Percentiles rank a stretch among this genome's conserved stretches.
These are phyloP conservation scores for Nomada flava DNA, from an alignment of 2,888 invertebrate genomes.

Conservation along the genomic window DNA sequence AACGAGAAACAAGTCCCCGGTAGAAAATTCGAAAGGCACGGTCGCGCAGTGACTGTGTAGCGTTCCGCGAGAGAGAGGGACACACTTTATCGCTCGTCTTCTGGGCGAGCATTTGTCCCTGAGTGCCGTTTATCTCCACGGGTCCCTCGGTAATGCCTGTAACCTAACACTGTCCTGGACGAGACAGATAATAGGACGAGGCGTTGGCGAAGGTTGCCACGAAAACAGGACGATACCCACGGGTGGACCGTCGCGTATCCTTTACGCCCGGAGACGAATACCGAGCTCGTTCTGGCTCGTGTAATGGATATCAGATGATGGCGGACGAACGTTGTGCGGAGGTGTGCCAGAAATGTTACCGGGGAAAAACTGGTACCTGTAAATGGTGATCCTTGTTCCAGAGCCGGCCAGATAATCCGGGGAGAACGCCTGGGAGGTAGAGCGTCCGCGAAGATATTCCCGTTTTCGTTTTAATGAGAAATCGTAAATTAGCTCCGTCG, in stretches of 20 bases:
- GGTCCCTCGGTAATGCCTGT: slow-evolving; percentile 77
- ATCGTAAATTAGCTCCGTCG: background rate
- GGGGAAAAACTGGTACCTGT: slow-evolving; percentile 46
- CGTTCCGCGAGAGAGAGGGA: slow-evolving; percentile 45
- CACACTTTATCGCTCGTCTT: slow-evolving; percentile 76
- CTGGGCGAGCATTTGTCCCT: slow-evolving; percentile 77
- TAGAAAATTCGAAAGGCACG: slow-evolving; percentile 55
- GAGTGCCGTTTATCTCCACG: slow-evolving; percentile 77
- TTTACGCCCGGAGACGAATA: slow-evolving; percentile 60
- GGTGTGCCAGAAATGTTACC: slow-evolving; percentile 49
- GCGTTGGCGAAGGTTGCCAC: slow-evolving; percentile 66
- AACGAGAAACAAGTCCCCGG: background rate
- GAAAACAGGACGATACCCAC: slow-evolving; percentile 62
- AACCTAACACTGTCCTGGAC: slow-evolving; percentile 78
- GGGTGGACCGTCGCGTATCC: slow-evolving; percentile 44
- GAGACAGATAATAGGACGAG: slow-evolving; percentile 74
- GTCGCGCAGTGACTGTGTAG: background rate
- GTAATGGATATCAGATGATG: slow-evolving; percentile 62
- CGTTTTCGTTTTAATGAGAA: slow-evolving; percentile 4
- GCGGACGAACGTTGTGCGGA: slow-evolving; percentile 24
- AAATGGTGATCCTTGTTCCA: slow-evolving; percentile 49
- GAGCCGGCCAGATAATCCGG: slow-evolving; percentile 4
- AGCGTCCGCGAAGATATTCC: background rate
- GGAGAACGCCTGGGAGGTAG: slow-evolving; percentile 41
- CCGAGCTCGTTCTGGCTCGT: slow-evolving; percentile 54